A percentile compares a stretch with the other conserved stretches of the same genome.
Evolutionary conservation across 2,888 invertebrate genomes (phyloP).

Genomic region (Cerceris rybyensis): DNA sequence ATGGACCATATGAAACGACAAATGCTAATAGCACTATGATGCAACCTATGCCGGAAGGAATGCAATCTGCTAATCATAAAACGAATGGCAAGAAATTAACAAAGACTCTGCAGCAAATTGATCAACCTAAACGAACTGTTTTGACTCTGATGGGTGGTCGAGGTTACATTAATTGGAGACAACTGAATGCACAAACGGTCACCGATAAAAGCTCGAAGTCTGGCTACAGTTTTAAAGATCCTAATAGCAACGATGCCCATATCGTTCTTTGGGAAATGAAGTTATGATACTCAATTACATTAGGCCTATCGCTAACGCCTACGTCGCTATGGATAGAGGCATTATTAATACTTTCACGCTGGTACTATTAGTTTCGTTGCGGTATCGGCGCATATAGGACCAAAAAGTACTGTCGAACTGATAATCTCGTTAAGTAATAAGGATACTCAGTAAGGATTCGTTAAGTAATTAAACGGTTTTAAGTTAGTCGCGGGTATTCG

Average conservation of each 20-base stretch:
- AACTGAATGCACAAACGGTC: conserved; percentile 84
- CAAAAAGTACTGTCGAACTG: conserved; percentile 58
- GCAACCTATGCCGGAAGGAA: conserved; percentile 73
- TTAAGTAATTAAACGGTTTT: conserved; percentile 36
- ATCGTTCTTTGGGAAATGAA: conserved; percentile 95
- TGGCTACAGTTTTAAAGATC: conserved; percentile 83
- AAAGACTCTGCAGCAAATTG: conserved; percentile 80
- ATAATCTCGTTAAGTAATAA: conserved; percentile 42
- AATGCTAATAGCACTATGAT: conserved; percentile 65
- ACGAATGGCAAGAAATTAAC: conserved; percentile 74
- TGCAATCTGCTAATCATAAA: conserved; percentile 61
- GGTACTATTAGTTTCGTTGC: conserved; percentile 29
- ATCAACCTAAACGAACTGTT: conserved; percentile 87
- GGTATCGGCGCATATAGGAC: conserved; percentile 57
- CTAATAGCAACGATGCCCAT: conserved; percentile 93
- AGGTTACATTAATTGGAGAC: conserved; percentile 94
- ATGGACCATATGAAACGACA: conserved; percentile 81
- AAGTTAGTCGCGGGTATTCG: conserved; percentile 34
- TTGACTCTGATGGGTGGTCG: conserved; percentile 94
- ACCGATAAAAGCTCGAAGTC: conserved; percentile 81
- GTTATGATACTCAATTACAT: conserved; percentile 83
- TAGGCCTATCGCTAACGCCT: conserved; percentile 46
- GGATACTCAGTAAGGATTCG: conserved; percentile 34
- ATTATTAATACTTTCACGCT: conserved; percentile 32
- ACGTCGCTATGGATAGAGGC: conserved; percentile 47